Evolutionary conservation across 1,140 invertebrate species (phyloP), one percentile per base, ranked within the genome.

Genomic region (Drosophila sechellia): DNA sequence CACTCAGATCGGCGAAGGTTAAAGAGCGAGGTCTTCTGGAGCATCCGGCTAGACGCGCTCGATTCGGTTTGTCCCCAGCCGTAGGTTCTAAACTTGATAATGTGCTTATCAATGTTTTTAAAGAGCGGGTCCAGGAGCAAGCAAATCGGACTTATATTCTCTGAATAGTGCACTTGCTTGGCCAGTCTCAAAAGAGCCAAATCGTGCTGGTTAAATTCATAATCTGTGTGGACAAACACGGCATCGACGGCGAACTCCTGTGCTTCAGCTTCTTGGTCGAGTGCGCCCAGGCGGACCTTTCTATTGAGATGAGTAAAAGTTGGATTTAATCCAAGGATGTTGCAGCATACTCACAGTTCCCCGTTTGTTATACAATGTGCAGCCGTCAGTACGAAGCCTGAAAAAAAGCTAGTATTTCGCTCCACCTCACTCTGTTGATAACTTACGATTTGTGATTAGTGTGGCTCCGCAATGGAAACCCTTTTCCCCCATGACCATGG

Each of bases 371-470:
- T 2, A 13, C 61, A 64, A 11, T 64, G 61, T 3, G 42, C 61
- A 0, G 61, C 53, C 0, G 61, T 31, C 5, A 64, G 31, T 0
- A 64, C 54, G 4, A 64, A 64, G 11, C 53, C 61, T 64, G 5
- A 20, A 27, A 20, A 27, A 12, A 27, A 27, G 31, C 12, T 17
- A 20, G 10, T 17, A 8, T 31, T 31, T 8, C 1, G 8, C 31
- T 27, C 5, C 27, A 31, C 27, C 27, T 31, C 6, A 17, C 0
- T 10, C 8, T 20, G 1, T 17, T 15, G 3, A 12, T 6, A 37
- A 40, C 42, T 4, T 46, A 64, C 61, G 61, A 11, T 27, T 64
- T 2, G 61, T 58, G 15, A 64, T 39, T 1, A 64, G 34, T 5
- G 61, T 8, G 34, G 4, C 61, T 0, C 61, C 61, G 12, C 61